Evolutionary conservation across 2,888 invertebrate genomes (phyloP), one percentile per base, ranked within the genome.

Genomic region (Noctua fimbriata): DNA sequence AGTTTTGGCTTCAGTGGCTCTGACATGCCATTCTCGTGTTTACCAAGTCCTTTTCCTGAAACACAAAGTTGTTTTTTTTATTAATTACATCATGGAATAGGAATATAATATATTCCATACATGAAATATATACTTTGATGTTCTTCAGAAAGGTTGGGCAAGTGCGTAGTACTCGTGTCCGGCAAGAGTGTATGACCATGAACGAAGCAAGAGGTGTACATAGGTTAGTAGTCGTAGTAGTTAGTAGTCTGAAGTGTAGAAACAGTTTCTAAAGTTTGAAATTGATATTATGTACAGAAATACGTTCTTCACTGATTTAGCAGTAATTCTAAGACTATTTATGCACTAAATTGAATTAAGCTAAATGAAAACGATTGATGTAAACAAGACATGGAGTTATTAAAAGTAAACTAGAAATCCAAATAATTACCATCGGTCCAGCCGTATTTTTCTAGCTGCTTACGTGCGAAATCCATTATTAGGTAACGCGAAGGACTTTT

Each of bases 41-140:
- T 98, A 16, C 99, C 99, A 4, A 99, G 97, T 0, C 99, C 99
- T 96, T 98, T 98, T 5, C 98, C 99, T 98, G 90, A 71, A 86
- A 87, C 81, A n/a, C 1, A 44, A 14, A 2, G 4, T 36, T 28
- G 7, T 9, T 10, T 32, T 32, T 36, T 47, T 10, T 52, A 24
- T n/a, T 2, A 10, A 16, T n/a, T n/a, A 14, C 24, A 1, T n/a
- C 49, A 28, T 1, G 0, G 24, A 32, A 7, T 32, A 2, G 3
- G 2, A 60, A 60, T 55, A 10, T 10, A 24, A 12, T 47, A 47
- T 28, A 16, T 58, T n/a, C n/a, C 58, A 3, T n/a, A n/a, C 0
- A 10, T 58, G 2, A 24, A 44, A 32, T 24, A 9, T 28, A 73
- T 9, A 44, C 5, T 24, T 52, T 52, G 55, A 12, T 55, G 12